These are phyloP conservation scores for Tenualosa ilisha DNA, from an alignment of 2,797 vertebrate genomes.

Conservation along the genomic window DNA sequence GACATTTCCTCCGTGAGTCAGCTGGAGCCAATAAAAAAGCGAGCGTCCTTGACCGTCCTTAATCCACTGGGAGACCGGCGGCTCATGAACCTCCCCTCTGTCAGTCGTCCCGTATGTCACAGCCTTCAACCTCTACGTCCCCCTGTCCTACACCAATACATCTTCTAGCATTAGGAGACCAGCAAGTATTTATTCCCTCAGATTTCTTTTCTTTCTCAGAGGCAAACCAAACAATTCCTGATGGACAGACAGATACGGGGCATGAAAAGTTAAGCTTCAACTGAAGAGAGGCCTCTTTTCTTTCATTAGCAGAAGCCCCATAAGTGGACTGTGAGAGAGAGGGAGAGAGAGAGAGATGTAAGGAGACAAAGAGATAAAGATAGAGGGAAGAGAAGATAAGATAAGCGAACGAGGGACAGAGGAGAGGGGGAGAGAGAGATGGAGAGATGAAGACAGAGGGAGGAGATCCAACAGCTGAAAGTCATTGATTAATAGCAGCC, in stretches of 20 bases:
- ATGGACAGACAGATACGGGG: constrained; percentile 2
- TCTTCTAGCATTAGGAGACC: not conserved
- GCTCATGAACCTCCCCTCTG: not conserved
- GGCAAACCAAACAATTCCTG: not conserved
- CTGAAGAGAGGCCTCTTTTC: not conserved
- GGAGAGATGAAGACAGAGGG: not conserved
- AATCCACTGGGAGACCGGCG: not conserved
- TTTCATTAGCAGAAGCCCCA: not conserved
- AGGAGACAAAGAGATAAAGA: not conserved
- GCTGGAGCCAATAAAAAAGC: constrained; percentile 15
- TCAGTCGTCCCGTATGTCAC: not conserved
- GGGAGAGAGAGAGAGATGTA: not conserved
- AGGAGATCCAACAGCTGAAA: constrained; percentile 34
- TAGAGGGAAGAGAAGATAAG: not conserved
- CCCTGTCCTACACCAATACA: not conserved
- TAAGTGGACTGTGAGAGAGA: not conserved
- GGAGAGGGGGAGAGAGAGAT: constrained; percentile 8
- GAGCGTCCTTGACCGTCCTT: constrained; percentile 32
- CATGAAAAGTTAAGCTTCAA: not conserved
- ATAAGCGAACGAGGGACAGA: not conserved
- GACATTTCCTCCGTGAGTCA: constrained; percentile 27
- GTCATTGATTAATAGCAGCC: constrained; percentile 41
- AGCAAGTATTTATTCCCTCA: not conserved
- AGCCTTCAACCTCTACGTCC: not conserved
- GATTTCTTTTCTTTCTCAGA: not conserved